Evolutionary conservation across 2,888 invertebrate genomes (phyloP).

Genomic region (Xanthorhoe designata): DNA sequence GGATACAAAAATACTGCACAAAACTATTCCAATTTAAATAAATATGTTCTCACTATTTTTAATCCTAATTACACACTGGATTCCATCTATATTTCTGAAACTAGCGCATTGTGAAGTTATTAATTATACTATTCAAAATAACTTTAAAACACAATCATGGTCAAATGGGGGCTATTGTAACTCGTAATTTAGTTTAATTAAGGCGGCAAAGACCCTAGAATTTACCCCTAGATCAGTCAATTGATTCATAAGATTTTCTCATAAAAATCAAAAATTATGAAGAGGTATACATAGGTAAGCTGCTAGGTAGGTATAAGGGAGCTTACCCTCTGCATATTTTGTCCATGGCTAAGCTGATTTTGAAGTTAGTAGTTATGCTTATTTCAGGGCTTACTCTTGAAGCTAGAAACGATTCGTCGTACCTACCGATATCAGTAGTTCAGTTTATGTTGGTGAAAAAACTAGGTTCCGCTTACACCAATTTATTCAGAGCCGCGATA

Average conservation of each 20-base stretch:
- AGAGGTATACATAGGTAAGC: no score
- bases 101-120: conserved; percentile 37
- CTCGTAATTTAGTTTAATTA: not conserved
- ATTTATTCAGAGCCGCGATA: no score
- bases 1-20: conserved; percentile 50
- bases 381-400: no score
- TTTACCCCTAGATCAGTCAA: not conserved
- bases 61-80: conserved; percentile 53
- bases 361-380: not conserved
- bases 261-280: no score
- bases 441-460: no score
- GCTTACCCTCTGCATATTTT: no score
- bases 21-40: conserved; percentile 54
- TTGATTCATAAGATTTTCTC: not conserved
- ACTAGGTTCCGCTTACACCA: no score
- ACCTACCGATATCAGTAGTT: no score
- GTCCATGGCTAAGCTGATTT: no score
- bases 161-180: conserved; percentile 16
- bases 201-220: conserved; percentile 16
- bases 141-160: conserved; percentile 15
- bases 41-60: conserved; percentile 55
- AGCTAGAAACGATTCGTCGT: no score
- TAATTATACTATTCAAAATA: conserved; percentile 41
- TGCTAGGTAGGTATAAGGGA: no score
- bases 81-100: conserved; percentile 42